These are phyloP conservation scores for Gallinago stenura DNA, from an alignment of 2,797 vertebrate species.

Conservation along the genomic window DNA sequence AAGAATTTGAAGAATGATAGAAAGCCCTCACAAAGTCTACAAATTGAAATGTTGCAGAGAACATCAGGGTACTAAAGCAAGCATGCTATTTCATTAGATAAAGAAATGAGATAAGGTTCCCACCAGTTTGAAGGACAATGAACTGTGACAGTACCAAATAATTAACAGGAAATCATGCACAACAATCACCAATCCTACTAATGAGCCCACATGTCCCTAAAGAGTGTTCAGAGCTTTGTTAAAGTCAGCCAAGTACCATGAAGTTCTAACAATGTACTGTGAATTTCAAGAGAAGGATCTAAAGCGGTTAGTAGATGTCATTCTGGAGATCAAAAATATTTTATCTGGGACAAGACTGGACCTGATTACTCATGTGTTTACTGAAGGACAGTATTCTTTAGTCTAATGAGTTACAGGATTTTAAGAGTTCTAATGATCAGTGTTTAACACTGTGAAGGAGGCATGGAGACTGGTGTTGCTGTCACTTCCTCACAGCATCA, in stretches of 20 bases:
- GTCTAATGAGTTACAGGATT: neutral
- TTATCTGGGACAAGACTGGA: neutral
- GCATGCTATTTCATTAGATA: neutral
- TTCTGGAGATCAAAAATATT: neutral
- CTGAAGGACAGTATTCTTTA: neutral
- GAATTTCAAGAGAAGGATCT: neutral
- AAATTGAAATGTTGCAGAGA: neutral
- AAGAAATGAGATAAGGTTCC: neutral
- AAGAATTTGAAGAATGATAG: neutral
- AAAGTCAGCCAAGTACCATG: neutral
- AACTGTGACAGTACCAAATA: neutral
- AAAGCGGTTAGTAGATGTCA: neutral
- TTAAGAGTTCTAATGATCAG: neutral
- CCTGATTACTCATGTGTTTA: neutral
- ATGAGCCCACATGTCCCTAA: neutral
- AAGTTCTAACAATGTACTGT: neutral
- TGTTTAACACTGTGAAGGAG: neutral
- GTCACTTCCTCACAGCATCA: neutral
- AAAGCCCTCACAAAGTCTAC: neutral
- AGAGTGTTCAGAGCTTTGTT: neutral
- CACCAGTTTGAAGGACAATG: neutral
- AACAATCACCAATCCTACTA: neutral
- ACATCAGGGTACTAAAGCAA: neutral
- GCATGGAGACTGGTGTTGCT: neutral
- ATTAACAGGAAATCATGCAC: neutral